These are phyloP conservation scores for Gymnosoma rotundatum DNA, from an alignment of 2,888 invertebrate genomes.

Conservation along the genomic window DNA sequence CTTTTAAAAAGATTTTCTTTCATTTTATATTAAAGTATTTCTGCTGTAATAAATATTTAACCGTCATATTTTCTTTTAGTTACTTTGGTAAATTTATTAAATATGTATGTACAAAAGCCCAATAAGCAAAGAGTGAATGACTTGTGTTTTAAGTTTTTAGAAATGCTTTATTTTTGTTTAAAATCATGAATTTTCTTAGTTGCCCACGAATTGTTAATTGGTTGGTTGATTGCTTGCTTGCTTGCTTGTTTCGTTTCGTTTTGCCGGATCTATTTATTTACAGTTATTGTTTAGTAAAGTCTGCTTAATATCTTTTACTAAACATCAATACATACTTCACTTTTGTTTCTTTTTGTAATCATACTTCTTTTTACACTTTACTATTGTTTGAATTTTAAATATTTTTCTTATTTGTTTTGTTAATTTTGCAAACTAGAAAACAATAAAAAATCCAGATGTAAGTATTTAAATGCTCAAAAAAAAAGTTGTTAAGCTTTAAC, in stretches of 20 bases:
- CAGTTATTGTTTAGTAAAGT: constrained; percentile 27
- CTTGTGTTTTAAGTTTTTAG: constrained; percentile 22
- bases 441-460: background rate
- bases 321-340: background rate
- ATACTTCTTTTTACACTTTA: constrained; percentile 9
- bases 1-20: background rate
- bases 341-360: background rate
- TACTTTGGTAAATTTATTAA: too few species aligned
- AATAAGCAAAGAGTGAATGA: constrained; percentile 46
- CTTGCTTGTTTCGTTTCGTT: background rate
- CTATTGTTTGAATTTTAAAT: constrained; percentile 1
- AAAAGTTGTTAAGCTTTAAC: constrained; percentile 23
- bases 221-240: background rate
- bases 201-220: constrained; percentile 5
- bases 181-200: constrained; percentile 5
- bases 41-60: background rate
- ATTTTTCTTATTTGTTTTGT: background rate
- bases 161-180: constrained; percentile 1
- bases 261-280: constrained; percentile 19
- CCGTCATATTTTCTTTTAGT: background rate
- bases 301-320: constrained; percentile 17
- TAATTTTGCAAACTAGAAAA: too few species aligned
- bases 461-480: constrained; percentile 14
- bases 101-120: background rate
- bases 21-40: background rate